Percentiles rank a stretch among this genome's conserved stretches.
Conservation (phyloP, 1,140 invertebrate genomes). For the Drosophila parabipectinata region DNA sequence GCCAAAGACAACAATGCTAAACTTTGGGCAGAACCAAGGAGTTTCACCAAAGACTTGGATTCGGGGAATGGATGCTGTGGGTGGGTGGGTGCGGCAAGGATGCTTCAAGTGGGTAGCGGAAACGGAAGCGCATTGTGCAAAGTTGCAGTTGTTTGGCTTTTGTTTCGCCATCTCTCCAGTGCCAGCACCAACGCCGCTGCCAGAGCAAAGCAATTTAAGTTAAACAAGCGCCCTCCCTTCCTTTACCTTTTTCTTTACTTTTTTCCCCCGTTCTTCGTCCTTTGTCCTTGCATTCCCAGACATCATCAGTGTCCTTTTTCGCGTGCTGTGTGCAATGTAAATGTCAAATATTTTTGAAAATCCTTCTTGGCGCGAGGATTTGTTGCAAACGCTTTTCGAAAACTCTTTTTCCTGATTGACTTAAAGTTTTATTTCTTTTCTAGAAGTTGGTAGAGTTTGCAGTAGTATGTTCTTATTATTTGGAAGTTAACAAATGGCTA, state of each 20-base stretch:
- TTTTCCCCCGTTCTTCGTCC: not conserved
- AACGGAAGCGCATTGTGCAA: slow-evolving; percentile 81
- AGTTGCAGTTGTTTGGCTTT: slow-evolving; percentile 76
- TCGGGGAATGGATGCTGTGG: not conserved
- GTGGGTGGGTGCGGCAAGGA: not conserved
- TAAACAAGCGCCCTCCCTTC: slow-evolving; percentile 62
- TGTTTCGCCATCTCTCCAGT: slow-evolving; percentile 65
- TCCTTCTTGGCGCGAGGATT: slow-evolving; percentile 52
- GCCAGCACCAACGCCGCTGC: not conserved
- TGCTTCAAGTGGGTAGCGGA: slow-evolving; percentile 54
- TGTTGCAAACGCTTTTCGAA: slow-evolving; percentile 61
- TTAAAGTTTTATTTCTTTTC: slow-evolving; percentile 47
- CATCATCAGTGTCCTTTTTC: slow-evolving; percentile 15
- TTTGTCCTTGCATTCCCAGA: not conserved
- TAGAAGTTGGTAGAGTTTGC: not conserved
- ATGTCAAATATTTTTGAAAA: slow-evolving; percentile 72
- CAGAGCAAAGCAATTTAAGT: slow-evolving; percentile 76
- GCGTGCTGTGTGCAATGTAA: slow-evolving; percentile 46
- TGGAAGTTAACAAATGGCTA: too few relatives aligned
- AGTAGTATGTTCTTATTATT: not conserved
- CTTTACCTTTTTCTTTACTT: not conserved
- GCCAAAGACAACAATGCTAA: slow-evolving; percentile 80
- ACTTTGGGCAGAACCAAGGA: slow-evolving; percentile 56
- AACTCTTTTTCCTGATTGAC: slow-evolving; percentile 71
- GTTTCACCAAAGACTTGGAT: slow-evolving; percentile 13